phyloP scores from a whole-genome alignment of 92 coral and sea anemone species.

The Heteractis magnifica region DNA sequence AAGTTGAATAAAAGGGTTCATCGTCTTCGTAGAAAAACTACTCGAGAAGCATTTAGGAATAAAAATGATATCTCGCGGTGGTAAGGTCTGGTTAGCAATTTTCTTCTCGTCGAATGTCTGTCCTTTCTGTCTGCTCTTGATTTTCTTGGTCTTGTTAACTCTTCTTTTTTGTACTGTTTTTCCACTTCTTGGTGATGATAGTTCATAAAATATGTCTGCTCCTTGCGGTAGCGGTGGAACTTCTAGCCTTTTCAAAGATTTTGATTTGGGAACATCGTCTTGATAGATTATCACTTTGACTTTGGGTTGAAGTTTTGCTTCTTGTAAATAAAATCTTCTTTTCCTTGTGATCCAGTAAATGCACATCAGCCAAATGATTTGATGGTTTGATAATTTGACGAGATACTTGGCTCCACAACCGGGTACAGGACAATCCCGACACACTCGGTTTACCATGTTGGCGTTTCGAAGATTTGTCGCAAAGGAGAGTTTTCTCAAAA shows the following conservation, averaged over 20 bases:
- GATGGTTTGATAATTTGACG: conserved; percentile 33
- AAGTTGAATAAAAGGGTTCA: no score
- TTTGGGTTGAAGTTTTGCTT: no score
- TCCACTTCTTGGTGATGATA: not conserved
- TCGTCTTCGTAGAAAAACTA: no score
- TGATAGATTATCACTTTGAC: no score
- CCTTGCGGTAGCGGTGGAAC: no score
- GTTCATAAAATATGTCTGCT: no score
- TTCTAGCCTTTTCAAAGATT: no score
- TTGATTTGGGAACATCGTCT: no score
- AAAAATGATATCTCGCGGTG: not conserved
- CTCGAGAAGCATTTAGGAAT: not conserved
- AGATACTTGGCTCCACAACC: conserved; percentile 41
- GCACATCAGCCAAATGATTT: conserved; percentile 23
- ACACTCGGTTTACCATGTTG: conserved; percentile 31
- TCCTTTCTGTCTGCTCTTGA: not conserved
- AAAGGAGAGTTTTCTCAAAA: not conserved
- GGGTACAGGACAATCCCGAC: conserved; percentile 43
- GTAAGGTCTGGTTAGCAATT: not conserved
- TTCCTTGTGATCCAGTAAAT: no score
- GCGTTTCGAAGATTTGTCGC: not conserved
- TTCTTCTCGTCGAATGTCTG: not conserved
- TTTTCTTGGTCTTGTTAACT: not conserved
- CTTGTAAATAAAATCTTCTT: no score
- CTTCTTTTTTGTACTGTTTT: not conserved